These are phyloP conservation scores for Xanthia icteritia DNA, from an alignment of 2,888 invertebrate species.

Conservation along the genomic window DNA sequence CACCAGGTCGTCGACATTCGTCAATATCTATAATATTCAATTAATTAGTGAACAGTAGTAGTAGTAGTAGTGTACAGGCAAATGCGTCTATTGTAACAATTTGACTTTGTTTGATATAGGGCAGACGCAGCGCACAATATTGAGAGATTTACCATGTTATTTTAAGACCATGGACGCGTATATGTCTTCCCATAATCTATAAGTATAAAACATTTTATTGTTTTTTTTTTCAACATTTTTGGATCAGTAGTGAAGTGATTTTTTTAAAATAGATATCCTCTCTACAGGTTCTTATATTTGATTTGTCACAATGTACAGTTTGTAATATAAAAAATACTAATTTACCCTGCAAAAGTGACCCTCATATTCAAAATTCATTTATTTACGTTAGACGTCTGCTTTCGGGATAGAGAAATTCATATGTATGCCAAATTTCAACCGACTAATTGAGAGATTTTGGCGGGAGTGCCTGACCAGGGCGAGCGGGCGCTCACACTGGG, in stretches of 20 bases:
- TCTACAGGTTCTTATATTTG: background rate
- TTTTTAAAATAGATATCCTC: background rate
- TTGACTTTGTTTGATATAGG: background rate
- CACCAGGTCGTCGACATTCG: constrained; percentile 95
- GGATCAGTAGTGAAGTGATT: no score
- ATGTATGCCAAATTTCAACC: no score
- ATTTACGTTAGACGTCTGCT: no score
- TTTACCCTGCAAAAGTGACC: no score
- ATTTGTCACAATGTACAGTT: no score
- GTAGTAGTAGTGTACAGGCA: no score
- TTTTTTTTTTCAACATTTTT: background rate
- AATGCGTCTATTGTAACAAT: background rate
- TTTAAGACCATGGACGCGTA: background rate
- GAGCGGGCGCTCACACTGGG: no score
- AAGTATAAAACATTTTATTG: background rate
- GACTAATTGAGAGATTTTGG: no score
- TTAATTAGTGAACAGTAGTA: constrained; percentile 5
- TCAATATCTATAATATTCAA: constrained; percentile 92
- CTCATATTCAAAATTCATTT: no score
- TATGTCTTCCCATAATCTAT: background rate
- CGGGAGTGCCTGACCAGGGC: no score
- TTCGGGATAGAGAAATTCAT: no score
- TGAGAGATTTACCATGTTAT: background rate
- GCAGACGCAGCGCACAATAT: background rate
- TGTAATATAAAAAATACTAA: background rate